These are phyloP conservation scores for Hypotaenidia okinawae DNA, from an alignment of 2,797 vertebrate species.

Conservation along the genomic window DNA sequence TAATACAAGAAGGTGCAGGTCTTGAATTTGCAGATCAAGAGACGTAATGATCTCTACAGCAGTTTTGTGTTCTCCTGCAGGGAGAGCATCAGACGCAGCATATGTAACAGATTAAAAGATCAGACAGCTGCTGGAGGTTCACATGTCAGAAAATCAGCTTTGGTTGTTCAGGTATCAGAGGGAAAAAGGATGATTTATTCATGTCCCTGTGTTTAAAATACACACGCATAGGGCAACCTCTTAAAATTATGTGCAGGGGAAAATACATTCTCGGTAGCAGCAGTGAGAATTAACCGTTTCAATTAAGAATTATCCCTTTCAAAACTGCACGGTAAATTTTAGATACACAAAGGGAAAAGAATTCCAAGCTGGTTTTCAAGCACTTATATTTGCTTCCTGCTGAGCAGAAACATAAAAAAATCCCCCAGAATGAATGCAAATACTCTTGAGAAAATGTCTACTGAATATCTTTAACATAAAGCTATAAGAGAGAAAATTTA, in stretches of 20 bases:
- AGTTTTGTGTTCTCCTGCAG: background rate
- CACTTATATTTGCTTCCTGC: background rate
- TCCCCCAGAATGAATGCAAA: background rate
- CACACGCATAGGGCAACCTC: background rate
- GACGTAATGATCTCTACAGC: background rate
- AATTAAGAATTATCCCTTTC: background rate
- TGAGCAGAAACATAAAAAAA: background rate
- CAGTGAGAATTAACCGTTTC: background rate
- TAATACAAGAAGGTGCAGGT: background rate
- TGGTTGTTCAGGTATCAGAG: background rate
- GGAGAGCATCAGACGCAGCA: background rate
- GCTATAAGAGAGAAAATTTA: background rate
- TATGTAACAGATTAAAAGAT: conserved; percentile 57
- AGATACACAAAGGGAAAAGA: background rate
- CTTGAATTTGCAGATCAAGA: background rate
- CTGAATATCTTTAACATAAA: background rate
- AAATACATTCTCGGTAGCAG: background rate
- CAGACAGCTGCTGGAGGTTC: conserved; percentile 37
- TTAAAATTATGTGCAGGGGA: background rate
- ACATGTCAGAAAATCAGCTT: conserved; percentile 62
- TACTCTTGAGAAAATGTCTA: background rate
- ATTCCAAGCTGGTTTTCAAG: background rate
- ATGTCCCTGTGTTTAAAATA: conserved; percentile 25
- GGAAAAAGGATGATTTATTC: background rate
- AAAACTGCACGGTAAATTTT: background rate